Evolutionary conservation across 1,140 invertebrate species (phyloP).

Genomic region (Potamilus streckersoni): DNA sequence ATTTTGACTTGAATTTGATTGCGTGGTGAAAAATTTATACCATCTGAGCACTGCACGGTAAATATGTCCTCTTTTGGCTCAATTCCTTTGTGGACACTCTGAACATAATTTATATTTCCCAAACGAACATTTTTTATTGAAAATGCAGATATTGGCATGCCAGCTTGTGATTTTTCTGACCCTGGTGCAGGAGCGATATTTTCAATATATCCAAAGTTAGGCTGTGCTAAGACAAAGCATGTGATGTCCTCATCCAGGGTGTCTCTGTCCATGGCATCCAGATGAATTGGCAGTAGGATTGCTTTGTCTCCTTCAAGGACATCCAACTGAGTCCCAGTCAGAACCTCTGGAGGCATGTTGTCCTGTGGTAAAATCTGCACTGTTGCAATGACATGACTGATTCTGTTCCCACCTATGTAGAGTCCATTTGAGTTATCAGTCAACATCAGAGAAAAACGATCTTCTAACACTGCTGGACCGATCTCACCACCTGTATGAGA

Average conservation of each 20-base stretch:
- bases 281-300: constrained; percentile 53
- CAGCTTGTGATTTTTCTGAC: constrained; percentile 60
- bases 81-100: constrained; percentile 66
- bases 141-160: constrained; percentile 65
- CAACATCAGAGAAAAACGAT: constrained; percentile 63
- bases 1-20: constrained; percentile 59
- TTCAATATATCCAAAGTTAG: constrained; percentile 66
- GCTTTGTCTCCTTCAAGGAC: constrained; percentile 65
- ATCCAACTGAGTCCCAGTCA: constrained; percentile 43
- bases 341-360: constrained; percentile 56
- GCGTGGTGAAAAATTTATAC: constrained; percentile 57
- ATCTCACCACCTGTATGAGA: constrained; percentile 63
- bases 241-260: constrained; percentile 60
- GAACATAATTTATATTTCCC: constrained; percentile 66
- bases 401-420: constrained; percentile 51
- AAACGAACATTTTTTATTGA: constrained; percentile 54
- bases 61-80: constrained; percentile 66
- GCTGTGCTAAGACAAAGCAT: constrained; percentile 65
- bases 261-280: constrained; percentile 66
- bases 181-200: constrained; percentile 63
- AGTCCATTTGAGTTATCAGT: constrained; percentile 59
- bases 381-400: constrained; percentile 54
- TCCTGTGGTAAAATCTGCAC: constrained; percentile 64
- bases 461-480: constrained; percentile 47
- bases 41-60: constrained; percentile 66